Evolutionary conservation across 2,113 vertebrate genomes (phyloP).

Genomic region (Stomatorhinus ivindoensis): DNA sequence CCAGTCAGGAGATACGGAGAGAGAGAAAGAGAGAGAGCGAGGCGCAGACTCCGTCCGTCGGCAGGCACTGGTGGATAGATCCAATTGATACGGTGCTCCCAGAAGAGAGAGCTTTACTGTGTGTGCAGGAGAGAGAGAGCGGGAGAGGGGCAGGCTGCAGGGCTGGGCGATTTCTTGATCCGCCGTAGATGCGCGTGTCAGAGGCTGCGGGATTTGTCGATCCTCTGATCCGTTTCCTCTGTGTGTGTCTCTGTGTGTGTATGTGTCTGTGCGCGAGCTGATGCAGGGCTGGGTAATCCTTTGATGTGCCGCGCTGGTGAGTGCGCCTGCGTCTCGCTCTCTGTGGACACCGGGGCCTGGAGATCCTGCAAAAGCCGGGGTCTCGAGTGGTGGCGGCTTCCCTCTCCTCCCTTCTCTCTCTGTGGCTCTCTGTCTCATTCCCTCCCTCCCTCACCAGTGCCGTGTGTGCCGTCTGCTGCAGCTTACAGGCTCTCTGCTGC

Average conservation of each 20-base stretch:
- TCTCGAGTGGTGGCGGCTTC: slow-evolving; percentile 40
- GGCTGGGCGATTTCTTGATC: slow-evolving; percentile 9
- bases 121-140: slow-evolving; percentile 16
- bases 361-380: slow-evolving; percentile 42
- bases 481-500: slow-evolving; percentile 39
- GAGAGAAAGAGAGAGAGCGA: slow-evolving; percentile 17
- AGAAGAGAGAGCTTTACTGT: slow-evolving; percentile 24
- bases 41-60: slow-evolving; percentile 32
- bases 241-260: slow-evolving; percentile 13
- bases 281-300: background rate
- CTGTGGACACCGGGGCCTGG: slow-evolving; percentile 41
- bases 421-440: slow-evolving; percentile 28
- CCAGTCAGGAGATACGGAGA: slow-evolving; percentile 24
- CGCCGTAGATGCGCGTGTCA: slow-evolving; percentile 20
- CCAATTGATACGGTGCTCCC: slow-evolving; percentile 41
- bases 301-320: background rate
- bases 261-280: slow-evolving; percentile 24
- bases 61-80: slow-evolving; percentile 40
- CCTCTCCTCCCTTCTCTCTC: slow-evolving; percentile 35
- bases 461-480: slow-evolving; percentile 61
- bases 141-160: slow-evolving; percentile 13
- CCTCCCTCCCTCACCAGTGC: slow-evolving; percentile 41
- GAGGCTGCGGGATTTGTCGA: slow-evolving; percentile 32
- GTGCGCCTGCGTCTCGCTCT: slow-evolving; percentile 27
- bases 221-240: slow-evolving; percentile 37